These are phyloP conservation scores for Luffia ferchaultella DNA, from an alignment of 2,888 invertebrate species.

Conservation along the genomic window DNA sequence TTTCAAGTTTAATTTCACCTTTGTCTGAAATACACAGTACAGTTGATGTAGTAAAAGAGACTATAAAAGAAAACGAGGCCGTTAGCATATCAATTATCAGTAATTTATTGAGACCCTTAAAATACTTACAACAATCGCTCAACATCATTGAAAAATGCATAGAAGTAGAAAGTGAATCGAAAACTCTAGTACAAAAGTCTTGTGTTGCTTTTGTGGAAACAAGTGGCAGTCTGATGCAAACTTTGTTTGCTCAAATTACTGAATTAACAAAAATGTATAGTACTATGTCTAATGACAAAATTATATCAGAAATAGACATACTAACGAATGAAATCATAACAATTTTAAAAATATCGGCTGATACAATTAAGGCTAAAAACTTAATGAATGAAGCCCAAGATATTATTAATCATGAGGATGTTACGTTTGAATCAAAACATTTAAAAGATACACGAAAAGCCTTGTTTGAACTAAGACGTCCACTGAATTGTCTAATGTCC, in stretches of 20 bases:
- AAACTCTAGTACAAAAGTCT: conserved; percentile 73
- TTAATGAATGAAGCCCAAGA: conserved; percentile 39
- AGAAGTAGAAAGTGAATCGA: conserved; percentile 71
- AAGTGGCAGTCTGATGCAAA: conserved; percentile 63
- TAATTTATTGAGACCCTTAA: conserved; percentile 65
- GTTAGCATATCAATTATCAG: conserved; percentile 63
- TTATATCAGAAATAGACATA: conserved; percentile 45
- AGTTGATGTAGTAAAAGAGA: conserved; percentile 59
- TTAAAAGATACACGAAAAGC: conserved; percentile 49
- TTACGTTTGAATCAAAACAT: conserved; percentile 37
- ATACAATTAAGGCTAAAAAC: conserved; percentile 56
- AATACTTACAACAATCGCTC: conserved; percentile 70
- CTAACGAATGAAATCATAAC: conserved; percentile 56
- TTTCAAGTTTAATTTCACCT: conserved; percentile 69
- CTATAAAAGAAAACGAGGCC: conserved; percentile 34
- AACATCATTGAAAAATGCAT: conserved; percentile 74
- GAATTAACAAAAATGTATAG: conserved; percentile 49
- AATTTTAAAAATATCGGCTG: conserved; percentile 57
- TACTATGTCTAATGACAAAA: conserved; percentile 33
- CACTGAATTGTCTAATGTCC: conserved; percentile 37
- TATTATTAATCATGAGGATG: conserved; percentile 30
- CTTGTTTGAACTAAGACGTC: conserved; percentile 40
- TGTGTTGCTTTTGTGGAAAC: conserved; percentile 72
- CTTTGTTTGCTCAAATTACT: conserved; percentile 60
- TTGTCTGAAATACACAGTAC: conserved; percentile 71